Base-by-base conservation (phyloP, 2,888 invertebrate genomes). In the Notocelia uddmanniana region DNA sequence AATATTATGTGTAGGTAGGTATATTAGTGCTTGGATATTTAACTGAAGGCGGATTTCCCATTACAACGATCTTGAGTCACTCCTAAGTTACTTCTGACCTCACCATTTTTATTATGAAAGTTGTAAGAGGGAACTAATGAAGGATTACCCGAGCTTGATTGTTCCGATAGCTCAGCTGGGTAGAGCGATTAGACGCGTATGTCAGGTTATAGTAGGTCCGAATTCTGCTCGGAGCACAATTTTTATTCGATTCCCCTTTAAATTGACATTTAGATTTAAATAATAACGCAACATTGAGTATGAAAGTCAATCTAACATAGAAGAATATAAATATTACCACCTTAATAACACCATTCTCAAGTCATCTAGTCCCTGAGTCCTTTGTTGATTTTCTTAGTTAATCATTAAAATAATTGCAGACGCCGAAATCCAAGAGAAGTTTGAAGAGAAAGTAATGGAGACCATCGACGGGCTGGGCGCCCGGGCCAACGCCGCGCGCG, bases 381-480 rank as follows among this genome's bases (percentile, higher is more conserved):
- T 11, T 37, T 37, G 13, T 37, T 11, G 2, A 37, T 11, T 37
- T 13, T 37, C 37, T 37, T 8, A 37, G 37, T 41, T 41, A 15
- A 41, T 41, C 15, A 41, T 15, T 41, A 41, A 41, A 41, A 6
- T 34, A 3, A 41, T 63, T 77, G n/a, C 83, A 87, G 97, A 97
- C 63, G 88, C 89, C 69, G 94, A 94, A 62, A 82, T 85, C 52
- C 94, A 94, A 76, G 95, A 95, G 79, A 95, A 95, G 75, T 96
- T 97, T 77, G 98, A 99, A 89, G 98, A 98, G 80, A 98, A 98
- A 86, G 94, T 99, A 34, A 94, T 96, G 37, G 98, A 98, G 84
- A 95, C 97, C 1, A 95, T 99, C 66, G 99, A 99, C 83, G 97
- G 97, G 26, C 94, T 98, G 52, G 95, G 96, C n/a, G 97, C 98